Evolutionary conservation across 2,113 vertebrate species (phyloP).

Genomic region (Mus pahari): DNA sequence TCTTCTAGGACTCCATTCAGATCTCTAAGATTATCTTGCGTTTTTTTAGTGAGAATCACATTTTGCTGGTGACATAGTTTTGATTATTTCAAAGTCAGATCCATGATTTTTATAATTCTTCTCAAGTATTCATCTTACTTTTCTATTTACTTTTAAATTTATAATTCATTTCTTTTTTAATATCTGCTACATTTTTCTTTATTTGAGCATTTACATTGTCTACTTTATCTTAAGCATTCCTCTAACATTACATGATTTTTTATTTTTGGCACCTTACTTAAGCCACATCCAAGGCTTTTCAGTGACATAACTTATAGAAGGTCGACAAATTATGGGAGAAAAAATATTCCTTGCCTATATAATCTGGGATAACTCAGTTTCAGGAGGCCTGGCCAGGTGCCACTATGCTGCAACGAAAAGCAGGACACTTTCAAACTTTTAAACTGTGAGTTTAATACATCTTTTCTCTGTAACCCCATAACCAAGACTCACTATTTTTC

Average conservation of each 20-base stretch:
- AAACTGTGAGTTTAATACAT: not conserved
- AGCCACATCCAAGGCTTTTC: not conserved
- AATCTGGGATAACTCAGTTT: not conserved
- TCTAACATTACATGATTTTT: not conserved
- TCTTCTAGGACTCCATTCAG: not conserved
- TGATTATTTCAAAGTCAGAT: not conserved
- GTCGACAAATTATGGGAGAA: not conserved
- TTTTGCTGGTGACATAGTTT: not conserved
- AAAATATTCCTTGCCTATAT: not conserved
- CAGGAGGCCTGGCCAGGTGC: not conserved
- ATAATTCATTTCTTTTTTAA: not conserved
- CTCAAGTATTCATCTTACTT: not conserved
- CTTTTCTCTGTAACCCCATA: not conserved
- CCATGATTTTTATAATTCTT: not conserved
- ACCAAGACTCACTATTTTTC: not conserved
- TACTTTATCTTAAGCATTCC: not conserved
- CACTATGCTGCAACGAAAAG: not conserved
- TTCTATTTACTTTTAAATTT: not conserved
- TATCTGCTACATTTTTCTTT: not conserved
- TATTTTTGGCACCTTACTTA: conserved; percentile 13
- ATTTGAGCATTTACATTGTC: not conserved
- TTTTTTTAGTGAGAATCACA: not conserved
- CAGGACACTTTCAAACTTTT: not conserved
- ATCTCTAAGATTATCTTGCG: not conserved
- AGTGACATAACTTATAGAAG: not conserved